Evolutionary conservation across 2,888 invertebrate species (phyloP), one percentile per base, ranked within the genome.

Genomic region (Sphaerophoria rueppellii): DNA sequence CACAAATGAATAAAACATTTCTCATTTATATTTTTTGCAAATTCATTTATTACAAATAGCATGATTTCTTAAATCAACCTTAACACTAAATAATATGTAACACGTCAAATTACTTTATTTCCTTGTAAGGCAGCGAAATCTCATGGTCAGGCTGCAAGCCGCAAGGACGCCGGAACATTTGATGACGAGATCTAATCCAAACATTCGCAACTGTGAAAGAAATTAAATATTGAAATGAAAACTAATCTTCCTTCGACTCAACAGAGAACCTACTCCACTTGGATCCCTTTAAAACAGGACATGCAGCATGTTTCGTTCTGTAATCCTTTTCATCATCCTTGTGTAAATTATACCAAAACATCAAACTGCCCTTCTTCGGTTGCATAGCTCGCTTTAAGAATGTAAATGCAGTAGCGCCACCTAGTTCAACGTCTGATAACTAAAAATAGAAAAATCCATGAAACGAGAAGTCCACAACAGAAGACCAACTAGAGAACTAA

Each of bases 371-470:
- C 89, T 96, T 97, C 88, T 94, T 94, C 0, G 99, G 99, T 93
- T 95, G 96, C 65, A 99, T 93, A 54, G 97, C 94, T 50, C 97
- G 93, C 1, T 95, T 95, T 12, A 99, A 93, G 87, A 95, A 95
- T 0, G 99, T 97, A 92, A 99, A 99, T 6, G 99, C 99, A 0
- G 99, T 99, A 2, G 98, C 98, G 12, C 99, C 99, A 1, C 99
- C 99, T 90, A 97, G 98, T 50, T 96, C 95, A n/a, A 99, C 99
- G 90, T 98, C 97, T 72, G 96, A 96, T 96, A 99, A 97, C 98
- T 99, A 87, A 91, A 91, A 43, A 82, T 46, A 93, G 93, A 24
- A 24, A 24, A 1, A 24, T 2, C 24, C 24, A 24, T 24, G 24
- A 24, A 24, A 4, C 24, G 24, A 24, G 24, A 2, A 24, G 24